These are phyloP conservation scores for Lepidurus apus DNA, from an alignment of 1,140 invertebrate species.

Conservation along the genomic window DNA sequence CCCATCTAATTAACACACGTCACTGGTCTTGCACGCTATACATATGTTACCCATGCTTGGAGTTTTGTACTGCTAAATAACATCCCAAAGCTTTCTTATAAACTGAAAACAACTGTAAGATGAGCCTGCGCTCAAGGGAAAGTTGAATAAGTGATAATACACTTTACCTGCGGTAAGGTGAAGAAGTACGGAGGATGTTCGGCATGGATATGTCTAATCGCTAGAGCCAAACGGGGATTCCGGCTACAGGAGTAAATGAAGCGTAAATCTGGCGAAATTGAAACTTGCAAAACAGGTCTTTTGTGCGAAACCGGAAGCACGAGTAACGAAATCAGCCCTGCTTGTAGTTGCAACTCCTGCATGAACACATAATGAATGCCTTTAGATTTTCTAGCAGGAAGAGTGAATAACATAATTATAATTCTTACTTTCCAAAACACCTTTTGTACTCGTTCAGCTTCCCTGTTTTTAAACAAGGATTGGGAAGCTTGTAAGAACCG, in stretches of 20 bases:
- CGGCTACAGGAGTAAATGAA: slow-evolving; percentile 23
- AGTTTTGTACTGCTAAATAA: too few relatives aligned
- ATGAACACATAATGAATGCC: not conserved
- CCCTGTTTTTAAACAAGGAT: slow-evolving; percentile 27
- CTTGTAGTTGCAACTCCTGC: slow-evolving; percentile 28
- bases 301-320: slow-evolving; percentile 21
- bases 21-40: too few relatives aligned
- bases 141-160: not conserved
- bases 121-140: not conserved
- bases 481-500: slow-evolving; percentile 28
- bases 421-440: slow-evolving; percentile 26
- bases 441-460: slow-evolving; percentile 27
- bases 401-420: not conserved
- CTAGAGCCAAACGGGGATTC: not conserved
- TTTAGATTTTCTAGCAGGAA: not conserved
- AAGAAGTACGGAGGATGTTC: slow-evolving; percentile 20
- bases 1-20: too few relatives aligned
- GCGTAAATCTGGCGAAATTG: not conserved
- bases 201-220: slow-evolving; percentile 26
- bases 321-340: not conserved
- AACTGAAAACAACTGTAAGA: too few relatives aligned
- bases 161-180: not conserved
- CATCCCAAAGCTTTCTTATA: too few relatives aligned
- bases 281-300: slow-evolving; percentile 20
- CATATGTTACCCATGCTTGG: too few relatives aligned